phyloP scores from a whole-genome alignment of 1,140 invertebrate genomes.

The Micrasema longulum region DNA sequence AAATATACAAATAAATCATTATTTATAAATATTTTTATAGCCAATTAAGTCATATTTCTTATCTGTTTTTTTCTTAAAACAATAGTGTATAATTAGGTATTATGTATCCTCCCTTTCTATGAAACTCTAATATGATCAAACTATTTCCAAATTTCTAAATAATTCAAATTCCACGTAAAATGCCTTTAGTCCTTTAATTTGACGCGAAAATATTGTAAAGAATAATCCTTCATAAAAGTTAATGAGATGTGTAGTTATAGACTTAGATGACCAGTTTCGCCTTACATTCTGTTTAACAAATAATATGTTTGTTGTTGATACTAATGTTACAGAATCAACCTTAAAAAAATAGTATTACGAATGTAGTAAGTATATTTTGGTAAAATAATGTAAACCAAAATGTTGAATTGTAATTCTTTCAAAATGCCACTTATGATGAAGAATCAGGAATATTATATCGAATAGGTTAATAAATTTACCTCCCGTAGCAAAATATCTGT shows the following conservation, averaged over 20 bases:
- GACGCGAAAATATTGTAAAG: slow-evolving; percentile 15
- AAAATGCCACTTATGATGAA: slow-evolving; percentile 24
- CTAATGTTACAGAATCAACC: slow-evolving; percentile 26
- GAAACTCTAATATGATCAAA: too few species aligned
- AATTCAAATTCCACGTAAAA: too few species aligned
- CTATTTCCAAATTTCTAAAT: too few species aligned
- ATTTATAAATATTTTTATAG: too few species aligned
- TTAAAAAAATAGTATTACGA: slow-evolving; percentile 10
- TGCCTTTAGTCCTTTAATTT: too few species aligned
- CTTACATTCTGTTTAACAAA: slow-evolving; percentile 26
- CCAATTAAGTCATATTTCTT: too few species aligned
- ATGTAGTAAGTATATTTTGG: slow-evolving; percentile 23
- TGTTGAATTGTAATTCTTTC: slow-evolving; percentile 26
- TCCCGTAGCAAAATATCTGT: slow-evolving; percentile 46
- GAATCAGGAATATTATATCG: slow-evolving; percentile 37
- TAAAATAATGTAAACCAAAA: slow-evolving; percentile 21
- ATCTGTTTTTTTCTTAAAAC: too few species aligned
- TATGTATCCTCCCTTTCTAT: too few species aligned
- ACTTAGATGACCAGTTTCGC: slow-evolving; percentile 21
- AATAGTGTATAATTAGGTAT: too few species aligned
- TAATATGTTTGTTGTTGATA: slow-evolving; percentile 6
- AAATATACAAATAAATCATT: too few species aligned
- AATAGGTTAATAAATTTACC: slow-evolving; percentile 46
- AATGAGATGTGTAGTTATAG: not conserved
- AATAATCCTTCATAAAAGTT: not conserved